Base-by-base conservation (phyloP, 2,888 invertebrate genomes). In the Sphaerophoria taeniata region DNA sequence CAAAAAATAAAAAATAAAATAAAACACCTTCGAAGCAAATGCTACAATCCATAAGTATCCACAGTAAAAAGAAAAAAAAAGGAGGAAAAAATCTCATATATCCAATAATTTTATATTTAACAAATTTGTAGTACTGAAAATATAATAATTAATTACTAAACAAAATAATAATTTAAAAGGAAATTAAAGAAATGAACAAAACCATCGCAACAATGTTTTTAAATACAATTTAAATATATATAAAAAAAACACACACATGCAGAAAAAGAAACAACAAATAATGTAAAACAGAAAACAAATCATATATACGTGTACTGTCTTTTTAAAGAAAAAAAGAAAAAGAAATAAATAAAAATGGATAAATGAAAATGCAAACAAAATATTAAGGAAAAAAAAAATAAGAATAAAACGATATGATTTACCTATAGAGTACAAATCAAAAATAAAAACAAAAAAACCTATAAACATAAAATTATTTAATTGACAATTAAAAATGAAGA, bases 351-450 rank as follows among this genome's bases (percentile, higher is more conserved):
- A 49, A 39, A 65, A 60, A 51, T 31, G 51, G 9, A 76, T 58
- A 24, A 24, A 69, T 67, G 43, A 76, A 67, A 16, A 58, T 34
- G 45, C 63, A 51, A 49, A 63, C 47, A 75, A 78, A 43, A 43
- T 11, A 43, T 43, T 43, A 11, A 43, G 12, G n/a, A n/a, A 39
- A 39, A 6, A 39, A 61, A 16, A 67, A 82, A 56, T 36, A 31
- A 55, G 39, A 74, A 80, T 70, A 70, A 85, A 81, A 72, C 39
- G 53, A 84, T 75, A 85, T 85, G 85, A 81, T 85, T 85, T 85
- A 85, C 85, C 85, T 85, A 85, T 85, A 85, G 81, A 85, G 85
- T 85, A 85, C 85, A 85, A 85, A 85, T 85, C 80, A 85, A 85
- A 60, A 85, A 85, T 72, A 78, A 65, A 70, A 63, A 43, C 4